A percentile compares a stretch with the other conserved stretches of the same genome.
These are phyloP conservation scores for Microctonus hyperodae DNA, from an alignment of 2,888 invertebrate genomes.

Conservation along the genomic window DNA sequence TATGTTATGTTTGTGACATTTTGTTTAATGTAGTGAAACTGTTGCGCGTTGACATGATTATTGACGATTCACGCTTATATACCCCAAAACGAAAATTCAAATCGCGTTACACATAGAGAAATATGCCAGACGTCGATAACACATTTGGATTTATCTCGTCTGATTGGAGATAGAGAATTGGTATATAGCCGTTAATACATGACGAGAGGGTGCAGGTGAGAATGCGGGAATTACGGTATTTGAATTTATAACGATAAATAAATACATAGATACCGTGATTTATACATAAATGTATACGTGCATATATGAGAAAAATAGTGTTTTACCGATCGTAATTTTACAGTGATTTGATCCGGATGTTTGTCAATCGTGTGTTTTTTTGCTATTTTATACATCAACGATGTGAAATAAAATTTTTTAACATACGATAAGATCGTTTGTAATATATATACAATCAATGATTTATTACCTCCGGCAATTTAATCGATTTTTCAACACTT, in stretches of 20 bases:
- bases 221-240: conserved; percentile 12
- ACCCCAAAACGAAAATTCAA: conserved; percentile 1
- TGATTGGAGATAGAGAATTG: conserved; percentile 17
- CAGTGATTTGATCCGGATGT: conserved; percentile 1
- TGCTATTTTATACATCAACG: not conserved
- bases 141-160: conserved; percentile 25
- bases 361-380: conserved; percentile 4
- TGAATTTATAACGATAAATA: not conserved
- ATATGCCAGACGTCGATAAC: conserved; percentile 18
- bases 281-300: conserved; percentile 17
- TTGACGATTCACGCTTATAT: not conserved
- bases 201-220: conserved; percentile 23
- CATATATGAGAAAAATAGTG: too few species aligned
- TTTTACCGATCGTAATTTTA: conserved; percentile 14
- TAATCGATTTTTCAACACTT: not conserved
- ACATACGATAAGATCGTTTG: conserved; percentile 1
- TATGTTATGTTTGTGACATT: too few species aligned
- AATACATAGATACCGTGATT: not conserved
- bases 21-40: too few species aligned
- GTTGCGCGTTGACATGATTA: not conserved
- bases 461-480: not conserved
- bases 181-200: conserved; percentile 13
- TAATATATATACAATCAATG: not conserved
- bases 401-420: not conserved
- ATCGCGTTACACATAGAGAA: not conserved